A percentile compares a stretch with the other conserved stretches of the same genome.
Evolutionary conservation across 2,888 invertebrate species (phyloP).

Genomic region (Erynnis tages): DNA sequence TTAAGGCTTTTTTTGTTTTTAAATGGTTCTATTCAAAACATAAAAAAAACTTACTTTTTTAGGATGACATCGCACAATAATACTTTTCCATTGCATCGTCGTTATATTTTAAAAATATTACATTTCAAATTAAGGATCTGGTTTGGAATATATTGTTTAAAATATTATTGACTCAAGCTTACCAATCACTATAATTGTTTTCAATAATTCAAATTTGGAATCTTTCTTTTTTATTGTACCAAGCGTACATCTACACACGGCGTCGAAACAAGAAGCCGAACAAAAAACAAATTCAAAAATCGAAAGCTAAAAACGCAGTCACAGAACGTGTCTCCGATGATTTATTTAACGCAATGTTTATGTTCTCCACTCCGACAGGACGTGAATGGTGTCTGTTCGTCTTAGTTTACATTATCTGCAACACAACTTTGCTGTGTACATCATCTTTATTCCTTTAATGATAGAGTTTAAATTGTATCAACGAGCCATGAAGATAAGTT

Average conservation of each 20-base stretch:
- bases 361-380: constrained; percentile 54
- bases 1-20: too few species aligned
- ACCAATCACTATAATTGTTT: too few species aligned
- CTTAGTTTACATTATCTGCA: constrained; percentile 56
- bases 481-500: constrained; percentile 21
- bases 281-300: constrained; percentile 31
- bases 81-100: too few species aligned
- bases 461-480: constrained; percentile 41
- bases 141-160: too few species aligned
- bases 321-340: constrained; percentile 67
- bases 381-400: constrained; percentile 58
- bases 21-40: too few species aligned
- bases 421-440: constrained; percentile 29
- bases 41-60: too few species aligned
- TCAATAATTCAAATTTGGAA: background rate
- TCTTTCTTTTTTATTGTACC: background rate
- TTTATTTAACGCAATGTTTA: constrained; percentile 75
- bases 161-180: too few species aligned
- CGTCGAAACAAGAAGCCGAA: constrained; percentile 21
- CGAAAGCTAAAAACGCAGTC: constrained; percentile 38
- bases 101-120: too few species aligned
- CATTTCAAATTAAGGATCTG: too few species aligned
- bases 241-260: background rate
- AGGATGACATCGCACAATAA: too few species aligned
- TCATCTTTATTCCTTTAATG: constrained; percentile 22